Evolutionary conservation across 2,113 vertebrate species (phyloP), one percentile per base, ranked within the genome.

Genomic region (Microcebus ravelobensis): DNA sequence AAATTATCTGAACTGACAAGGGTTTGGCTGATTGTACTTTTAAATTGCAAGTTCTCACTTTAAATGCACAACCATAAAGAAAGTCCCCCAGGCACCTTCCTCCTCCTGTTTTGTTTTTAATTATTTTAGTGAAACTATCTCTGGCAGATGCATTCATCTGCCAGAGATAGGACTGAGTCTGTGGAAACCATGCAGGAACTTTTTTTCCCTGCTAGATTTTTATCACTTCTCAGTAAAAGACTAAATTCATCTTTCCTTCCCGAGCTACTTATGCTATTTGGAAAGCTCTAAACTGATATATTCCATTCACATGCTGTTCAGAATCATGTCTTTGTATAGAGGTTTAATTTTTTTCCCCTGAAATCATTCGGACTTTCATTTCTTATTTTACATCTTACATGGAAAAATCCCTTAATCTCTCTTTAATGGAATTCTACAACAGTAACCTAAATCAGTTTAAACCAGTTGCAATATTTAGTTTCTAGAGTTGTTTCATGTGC

Each of bases 381-480:
- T 97, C 57, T 92, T 71, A 61, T 48, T 94, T 97, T 31, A 29
- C 73, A 50, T 65, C 29, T 90, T 65, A 34, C n/a, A 55, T 21
- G 57, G 80, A 90, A 98, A 98, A 98, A 96, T 70, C 23, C 85
- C 81, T 96, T 97, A 25, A 92, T 73, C 92, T 3, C 96, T 42
- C 91, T 87, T 91, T 67, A 95, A 96, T 85, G 65, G 23, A 63
- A 96, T 95, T 82, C 55, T 86, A 59, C 83, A 90, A 86, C 12
- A 14, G 67, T 4, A 59, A 0, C 27, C 85, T 6, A 27, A 4
- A 71, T 96, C 7, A 70, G 21, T 83, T 29, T 87, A n/a, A 59
- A 39, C 8, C 7, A 74, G 5, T 83, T 92, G 34, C 52, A 13
- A 83, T 81, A 93, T 92, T 81, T 50, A 0, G 11, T 3, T 0